These are phyloP conservation scores for Beris chalybata DNA, from an alignment of 2,888 invertebrate genomes.

Conservation along the genomic window DNA sequence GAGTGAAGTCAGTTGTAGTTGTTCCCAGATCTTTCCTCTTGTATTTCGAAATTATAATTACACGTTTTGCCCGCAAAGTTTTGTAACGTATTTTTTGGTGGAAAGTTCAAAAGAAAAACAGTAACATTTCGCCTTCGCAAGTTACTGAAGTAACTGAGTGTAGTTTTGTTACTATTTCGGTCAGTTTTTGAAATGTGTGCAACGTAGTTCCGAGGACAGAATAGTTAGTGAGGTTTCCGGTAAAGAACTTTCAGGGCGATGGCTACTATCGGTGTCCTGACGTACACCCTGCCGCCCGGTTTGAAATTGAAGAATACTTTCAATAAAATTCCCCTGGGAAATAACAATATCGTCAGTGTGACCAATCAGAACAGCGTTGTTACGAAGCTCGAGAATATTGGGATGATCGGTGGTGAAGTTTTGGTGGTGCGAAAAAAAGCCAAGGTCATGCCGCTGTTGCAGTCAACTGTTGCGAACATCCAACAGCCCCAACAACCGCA, in stretches of 20 bases:
- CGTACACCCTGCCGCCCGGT: constrained; percentile 48
- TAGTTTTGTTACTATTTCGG: not conserved
- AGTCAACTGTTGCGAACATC: constrained; percentile 32
- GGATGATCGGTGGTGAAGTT: constrained; percentile 47
- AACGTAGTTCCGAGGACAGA: not conserved
- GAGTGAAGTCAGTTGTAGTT: constrained; percentile 8
- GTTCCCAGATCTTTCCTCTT: not conserved
- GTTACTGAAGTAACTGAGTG: not conserved
- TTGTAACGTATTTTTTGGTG: constrained; percentile 25
- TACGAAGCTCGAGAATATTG: constrained; percentile 54
- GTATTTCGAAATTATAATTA: constrained; percentile 7
- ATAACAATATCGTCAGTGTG: constrained; percentile 34
- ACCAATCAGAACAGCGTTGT: constrained; percentile 44
- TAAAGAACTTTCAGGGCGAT: constrained; percentile 40
- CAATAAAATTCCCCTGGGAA: constrained; percentile 29
- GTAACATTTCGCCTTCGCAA: not conserved
- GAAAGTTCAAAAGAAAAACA: too few species aligned
- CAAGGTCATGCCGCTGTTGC: constrained; percentile 34
- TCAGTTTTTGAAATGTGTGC: not conserved
- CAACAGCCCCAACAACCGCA: constrained; percentile 20
- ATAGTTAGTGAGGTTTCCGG: not conserved
- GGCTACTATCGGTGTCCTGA: constrained; percentile 51
- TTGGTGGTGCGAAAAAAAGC: constrained; percentile 41
- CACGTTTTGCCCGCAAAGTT: constrained; percentile 26
- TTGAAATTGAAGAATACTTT: constrained; percentile 42